phyloP scores from a whole-genome alignment of 2,797 vertebrate genomes.

The Sebastes variabilis region DNA sequence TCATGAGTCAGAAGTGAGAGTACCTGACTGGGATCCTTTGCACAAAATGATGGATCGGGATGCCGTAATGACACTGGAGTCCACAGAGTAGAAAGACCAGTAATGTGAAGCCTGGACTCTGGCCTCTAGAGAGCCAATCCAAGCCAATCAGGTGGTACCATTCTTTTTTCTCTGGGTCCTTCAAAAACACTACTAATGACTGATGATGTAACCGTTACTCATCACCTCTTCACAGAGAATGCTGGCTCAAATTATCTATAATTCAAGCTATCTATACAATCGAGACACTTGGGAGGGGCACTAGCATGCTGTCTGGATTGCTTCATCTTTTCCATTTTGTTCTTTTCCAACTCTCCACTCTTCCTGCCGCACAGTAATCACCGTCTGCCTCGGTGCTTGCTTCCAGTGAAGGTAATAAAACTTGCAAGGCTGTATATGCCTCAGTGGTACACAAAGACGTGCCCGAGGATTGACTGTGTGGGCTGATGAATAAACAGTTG shows the following conservation, averaged over 20 bases:
- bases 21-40: not conserved
- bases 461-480: constrained; percentile 64
- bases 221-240: constrained; percentile 29
- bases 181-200: constrained; percentile 39
- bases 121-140: constrained; percentile 29
- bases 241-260: constrained; percentile 38
- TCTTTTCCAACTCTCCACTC: constrained; percentile 22
- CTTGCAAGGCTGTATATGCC: constrained; percentile 47
- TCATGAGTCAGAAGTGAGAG: not conserved
- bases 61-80: constrained; percentile 46
- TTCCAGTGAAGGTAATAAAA: constrained; percentile 65
- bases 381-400: constrained; percentile 38
- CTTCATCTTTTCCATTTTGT: constrained; percentile 58
- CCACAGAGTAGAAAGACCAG: not conserved
- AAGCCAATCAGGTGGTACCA: constrained; percentile 4
- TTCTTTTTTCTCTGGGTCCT: constrained; percentile 15
- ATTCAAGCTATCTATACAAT: constrained; percentile 55
- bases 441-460: constrained; percentile 54
- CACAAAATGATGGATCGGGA: constrained; percentile 25
- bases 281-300: constrained; percentile 17
- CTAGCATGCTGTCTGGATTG: constrained; percentile 32
- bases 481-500: constrained; percentile 69
- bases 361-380: constrained; percentile 36
- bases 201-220: constrained; percentile 48
- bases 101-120: constrained; percentile 15